Conservation (phyloP, 2,797 vertebrate genomes). For the Manis crassicaudata region DNA sequence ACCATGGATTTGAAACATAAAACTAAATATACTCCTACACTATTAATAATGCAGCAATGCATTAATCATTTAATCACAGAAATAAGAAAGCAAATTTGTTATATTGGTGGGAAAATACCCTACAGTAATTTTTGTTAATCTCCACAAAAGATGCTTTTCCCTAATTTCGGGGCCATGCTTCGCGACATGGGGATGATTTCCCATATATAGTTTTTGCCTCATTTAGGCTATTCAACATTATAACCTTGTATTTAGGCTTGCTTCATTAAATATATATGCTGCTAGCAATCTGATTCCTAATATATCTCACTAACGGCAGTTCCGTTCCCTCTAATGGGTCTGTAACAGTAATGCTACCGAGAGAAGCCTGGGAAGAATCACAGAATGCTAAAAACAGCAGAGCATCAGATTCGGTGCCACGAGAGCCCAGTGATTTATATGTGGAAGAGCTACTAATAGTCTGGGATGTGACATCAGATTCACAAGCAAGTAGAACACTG, state of each 20-base stretch:
- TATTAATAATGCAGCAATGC: background rate
- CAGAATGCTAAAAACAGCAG: conserved; percentile 74
- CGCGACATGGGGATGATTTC: background rate
- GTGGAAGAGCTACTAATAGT: conserved; percentile 57
- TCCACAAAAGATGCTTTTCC: background rate
- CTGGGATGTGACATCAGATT: conserved; percentile 69
- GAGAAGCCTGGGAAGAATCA: conserved; percentile 58
- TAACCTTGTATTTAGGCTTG: conserved; percentile 77
- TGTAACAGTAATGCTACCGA: conserved; percentile 71
- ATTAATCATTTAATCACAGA: background rate
- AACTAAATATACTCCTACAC: background rate
- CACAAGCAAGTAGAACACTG: conserved; percentile 64
- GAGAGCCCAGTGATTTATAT: conserved; percentile 70
- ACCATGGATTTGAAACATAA: background rate
- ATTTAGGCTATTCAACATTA: conserved; percentile 78
- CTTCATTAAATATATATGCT: conserved; percentile 85
- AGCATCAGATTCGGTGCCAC: conserved; percentile 50
- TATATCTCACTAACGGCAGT: conserved; percentile 75
- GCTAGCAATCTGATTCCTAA: conserved; percentile 76
- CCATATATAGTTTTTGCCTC: conserved; percentile 36
- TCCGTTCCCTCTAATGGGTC: conserved; percentile 81
- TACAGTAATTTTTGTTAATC: background rate
- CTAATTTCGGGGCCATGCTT: background rate
- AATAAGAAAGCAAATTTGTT: background rate
- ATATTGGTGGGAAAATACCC: background rate